phyloP scores from a whole-genome alignment of 2,888 invertebrate genomes.

The Scaptomyza tumidula region DNA sequence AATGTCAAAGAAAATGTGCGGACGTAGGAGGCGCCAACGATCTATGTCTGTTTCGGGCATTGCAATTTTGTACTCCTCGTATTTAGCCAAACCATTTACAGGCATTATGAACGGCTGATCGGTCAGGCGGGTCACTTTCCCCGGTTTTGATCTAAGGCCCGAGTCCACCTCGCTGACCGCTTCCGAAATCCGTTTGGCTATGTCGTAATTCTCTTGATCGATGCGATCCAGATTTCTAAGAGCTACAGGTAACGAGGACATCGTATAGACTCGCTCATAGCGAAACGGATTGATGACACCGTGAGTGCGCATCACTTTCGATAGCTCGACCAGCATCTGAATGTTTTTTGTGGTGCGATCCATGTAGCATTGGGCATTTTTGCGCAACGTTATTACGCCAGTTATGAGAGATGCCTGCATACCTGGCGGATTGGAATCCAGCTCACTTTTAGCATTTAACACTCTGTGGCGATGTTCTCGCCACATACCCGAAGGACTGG shows the following conservation, averaged over 20 bases:
- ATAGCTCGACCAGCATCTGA: constrained; percentile 48
- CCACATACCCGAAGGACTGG: constrained; percentile 4
- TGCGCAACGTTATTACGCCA: constrained; percentile 38
- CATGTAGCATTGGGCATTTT: constrained; percentile 48
- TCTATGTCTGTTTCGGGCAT: constrained; percentile 48
- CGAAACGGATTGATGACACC: constrained; percentile 57
- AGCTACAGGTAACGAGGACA: constrained; percentile 28
- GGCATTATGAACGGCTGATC: constrained; percentile 17
- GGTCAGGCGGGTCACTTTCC: not conserved
- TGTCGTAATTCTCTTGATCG: constrained; percentile 49
- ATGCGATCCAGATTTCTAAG: constrained; percentile 34
- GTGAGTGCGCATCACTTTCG: constrained; percentile 56
- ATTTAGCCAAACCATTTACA: constrained; percentile 43
- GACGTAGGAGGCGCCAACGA: constrained; percentile 61
- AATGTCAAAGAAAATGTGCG: constrained; percentile 70
- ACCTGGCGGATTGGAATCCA: constrained; percentile 46
- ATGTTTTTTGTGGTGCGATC: constrained; percentile 51
- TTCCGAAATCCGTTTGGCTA: constrained; percentile 48
- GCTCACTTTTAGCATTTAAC: constrained; percentile 1
- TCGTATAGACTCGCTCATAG: constrained; percentile 20
- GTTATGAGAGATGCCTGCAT: constrained; percentile 48
- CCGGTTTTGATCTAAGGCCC: constrained; percentile 16
- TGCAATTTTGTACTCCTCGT: constrained; percentile 37
- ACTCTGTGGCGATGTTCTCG: constrained; percentile 48
- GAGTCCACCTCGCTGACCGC: constrained; percentile 52